These are phyloP conservation scores for Catharus ustulatus DNA, from an alignment of 2,797 vertebrate species.

Conservation along the genomic window DNA sequence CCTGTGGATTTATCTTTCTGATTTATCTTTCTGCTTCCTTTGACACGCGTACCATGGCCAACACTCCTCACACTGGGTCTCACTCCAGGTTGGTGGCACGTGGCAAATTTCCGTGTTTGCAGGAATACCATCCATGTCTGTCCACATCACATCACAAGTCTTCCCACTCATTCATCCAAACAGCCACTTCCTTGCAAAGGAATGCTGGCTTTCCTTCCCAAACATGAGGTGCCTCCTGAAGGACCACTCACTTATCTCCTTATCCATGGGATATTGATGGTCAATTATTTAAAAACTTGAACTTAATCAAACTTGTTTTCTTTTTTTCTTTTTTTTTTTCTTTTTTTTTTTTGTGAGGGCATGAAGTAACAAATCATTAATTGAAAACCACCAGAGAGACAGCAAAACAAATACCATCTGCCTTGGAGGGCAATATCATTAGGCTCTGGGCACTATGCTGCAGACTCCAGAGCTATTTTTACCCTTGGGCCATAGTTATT, in stretches of 20 bases:
- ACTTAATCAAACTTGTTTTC: not conserved
- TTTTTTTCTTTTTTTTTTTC: not conserved
- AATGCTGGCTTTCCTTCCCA: not conserved
- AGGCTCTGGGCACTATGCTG: constrained; percentile 29
- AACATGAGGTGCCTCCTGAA: not conserved
- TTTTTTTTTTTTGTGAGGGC: no score
- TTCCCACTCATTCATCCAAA: not conserved
- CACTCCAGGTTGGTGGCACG: not conserved
- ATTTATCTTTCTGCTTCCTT: not conserved
- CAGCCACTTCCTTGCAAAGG: not conserved
- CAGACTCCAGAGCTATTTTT: constrained; percentile 13
- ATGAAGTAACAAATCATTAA: not conserved
- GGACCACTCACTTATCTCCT: not conserved
- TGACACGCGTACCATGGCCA: not conserved
- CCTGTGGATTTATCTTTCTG: not conserved
- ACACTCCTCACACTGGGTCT: not conserved
- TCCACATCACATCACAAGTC: not conserved
- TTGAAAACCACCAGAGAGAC: not conserved
- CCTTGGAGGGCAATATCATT: constrained; percentile 47
- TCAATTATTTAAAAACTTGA: not conserved
- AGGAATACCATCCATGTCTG: not conserved
- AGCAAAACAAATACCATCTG: constrained; percentile 37
- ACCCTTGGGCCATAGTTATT: not conserved
- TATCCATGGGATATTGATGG: not conserved
- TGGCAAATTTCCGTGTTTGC: not conserved